Conservation (phyloP, 1,140 invertebrate species). For the Leptopilina clavipes region DNA sequence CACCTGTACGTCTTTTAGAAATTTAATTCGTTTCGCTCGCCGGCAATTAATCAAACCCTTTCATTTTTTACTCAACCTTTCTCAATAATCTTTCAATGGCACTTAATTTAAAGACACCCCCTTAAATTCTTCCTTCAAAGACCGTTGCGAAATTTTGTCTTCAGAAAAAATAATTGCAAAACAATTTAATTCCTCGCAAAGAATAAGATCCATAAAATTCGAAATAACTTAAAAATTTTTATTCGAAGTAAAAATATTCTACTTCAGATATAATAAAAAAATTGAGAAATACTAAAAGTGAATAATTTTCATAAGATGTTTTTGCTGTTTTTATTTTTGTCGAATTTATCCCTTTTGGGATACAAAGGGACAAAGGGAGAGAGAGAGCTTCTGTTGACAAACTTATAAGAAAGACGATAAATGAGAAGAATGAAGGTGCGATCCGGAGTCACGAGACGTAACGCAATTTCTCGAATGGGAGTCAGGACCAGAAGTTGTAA, state of each 20-base stretch:
- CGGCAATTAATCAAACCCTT: not conserved
- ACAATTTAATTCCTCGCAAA: no score
- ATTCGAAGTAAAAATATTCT: no score
- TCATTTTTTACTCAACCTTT: not conserved
- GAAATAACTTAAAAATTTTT: no score
- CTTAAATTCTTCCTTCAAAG: not conserved
- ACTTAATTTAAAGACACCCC: not conserved
- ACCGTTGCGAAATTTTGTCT: not conserved
- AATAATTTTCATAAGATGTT: no score
- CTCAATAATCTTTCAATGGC: not conserved
- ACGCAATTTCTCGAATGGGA: constrained; percentile 47
- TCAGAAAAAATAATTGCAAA: not conserved
- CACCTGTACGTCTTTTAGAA: not conserved
- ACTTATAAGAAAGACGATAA: constrained; percentile 35
- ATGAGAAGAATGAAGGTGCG: constrained; percentile 41
- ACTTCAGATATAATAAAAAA: no score
- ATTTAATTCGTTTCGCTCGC: constrained; percentile 7
- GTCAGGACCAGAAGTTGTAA: constrained; percentile 57
- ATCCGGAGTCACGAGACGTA: constrained; percentile 51
- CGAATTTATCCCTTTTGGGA: not conserved
- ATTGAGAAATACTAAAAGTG: no score
- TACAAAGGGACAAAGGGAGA: not conserved
- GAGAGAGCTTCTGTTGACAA: constrained; percentile 34
- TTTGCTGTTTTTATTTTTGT: not conserved
- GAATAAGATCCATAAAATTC: no score